Conservation (phyloP, 1,140 invertebrate genomes). For the Lordiphosa clarofinis region DNA sequence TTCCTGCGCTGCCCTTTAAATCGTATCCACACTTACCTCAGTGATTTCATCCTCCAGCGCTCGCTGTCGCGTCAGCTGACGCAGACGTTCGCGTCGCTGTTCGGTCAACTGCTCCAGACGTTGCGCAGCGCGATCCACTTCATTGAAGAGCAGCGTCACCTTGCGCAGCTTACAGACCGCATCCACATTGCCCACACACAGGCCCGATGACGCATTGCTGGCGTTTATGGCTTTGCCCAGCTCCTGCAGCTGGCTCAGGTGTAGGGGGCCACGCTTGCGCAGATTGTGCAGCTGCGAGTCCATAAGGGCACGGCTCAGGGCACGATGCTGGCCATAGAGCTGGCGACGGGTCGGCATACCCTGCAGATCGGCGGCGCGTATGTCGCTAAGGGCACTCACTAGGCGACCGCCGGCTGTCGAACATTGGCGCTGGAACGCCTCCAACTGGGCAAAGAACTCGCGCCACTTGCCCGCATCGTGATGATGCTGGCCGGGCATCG, state of each 20-base stretch:
- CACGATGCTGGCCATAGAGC: slow-evolving; percentile 81
- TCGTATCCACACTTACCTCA: slow-evolving; percentile 80
- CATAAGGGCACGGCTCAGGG: slow-evolving; percentile 80
- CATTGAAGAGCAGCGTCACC: slow-evolving; percentile 80
- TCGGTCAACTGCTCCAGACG: slow-evolving; percentile 81
- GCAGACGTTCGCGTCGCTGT: slow-evolving; percentile 81
- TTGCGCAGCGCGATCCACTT: slow-evolving; percentile 81
- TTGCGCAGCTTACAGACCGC: slow-evolving; percentile 73
- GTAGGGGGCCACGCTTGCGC: slow-evolving; percentile 80
- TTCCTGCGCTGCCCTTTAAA: not conserved
- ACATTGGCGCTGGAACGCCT: slow-evolving; percentile 81
- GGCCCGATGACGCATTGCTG: slow-evolving; percentile 12
- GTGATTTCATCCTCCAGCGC: slow-evolving; percentile 82
- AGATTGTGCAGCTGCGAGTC: slow-evolving; percentile 81
- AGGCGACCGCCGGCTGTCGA: slow-evolving; percentile 80
- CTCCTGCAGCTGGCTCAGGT: slow-evolving; percentile 80
- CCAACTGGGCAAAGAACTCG: slow-evolving; percentile 83
- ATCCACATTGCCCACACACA: slow-evolving; percentile 42
- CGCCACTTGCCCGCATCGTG: slow-evolving; percentile 84
- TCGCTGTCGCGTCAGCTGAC: slow-evolving; percentile 81
- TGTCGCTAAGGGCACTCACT: slow-evolving; percentile 81
- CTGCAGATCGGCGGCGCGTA: slow-evolving; percentile 80
- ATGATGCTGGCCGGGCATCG: slow-evolving; percentile 80
- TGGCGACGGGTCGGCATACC: slow-evolving; percentile 81
- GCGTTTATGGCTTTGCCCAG: slow-evolving; percentile 64